These are phyloP conservation scores for Spodoptera littoralis DNA, from an alignment of 2,888 invertebrate genomes.

Conservation along the genomic window DNA sequence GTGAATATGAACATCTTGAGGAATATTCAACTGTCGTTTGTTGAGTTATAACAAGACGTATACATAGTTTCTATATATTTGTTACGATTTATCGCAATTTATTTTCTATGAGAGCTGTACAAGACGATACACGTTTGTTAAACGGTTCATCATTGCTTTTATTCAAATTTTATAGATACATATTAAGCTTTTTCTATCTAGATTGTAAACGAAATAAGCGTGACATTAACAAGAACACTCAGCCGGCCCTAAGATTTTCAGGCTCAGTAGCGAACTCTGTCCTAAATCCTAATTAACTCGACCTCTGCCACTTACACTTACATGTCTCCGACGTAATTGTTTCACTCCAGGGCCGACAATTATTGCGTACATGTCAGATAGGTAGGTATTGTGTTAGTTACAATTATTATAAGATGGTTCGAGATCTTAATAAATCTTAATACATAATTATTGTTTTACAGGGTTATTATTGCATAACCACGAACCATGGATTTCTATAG, in stretches of 20 bases:
- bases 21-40: constrained; percentile 33
- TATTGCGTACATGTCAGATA: constrained; percentile 1
- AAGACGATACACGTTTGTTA: no score
- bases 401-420: background rate
- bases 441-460: background rate
- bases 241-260: constrained; percentile 28
- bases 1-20: constrained; percentile 24
- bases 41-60: constrained; percentile 5
- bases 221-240: constrained; percentile 35
- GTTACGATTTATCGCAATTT: constrained; percentile 1
- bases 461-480: background rate
- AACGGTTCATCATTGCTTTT: background rate
- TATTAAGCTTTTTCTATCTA: constrained; percentile 16
- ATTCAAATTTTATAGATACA: no score
- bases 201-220: constrained; percentile 26
- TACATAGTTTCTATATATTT: background rate
- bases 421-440: background rate
- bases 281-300: constrained; percentile 54
- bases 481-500: background rate
- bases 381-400: constrained; percentile 15
- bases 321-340: constrained; percentile 41
- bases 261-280: constrained; percentile 18
- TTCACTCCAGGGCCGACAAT: constrained; percentile 33
- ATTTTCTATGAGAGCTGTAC: background rate
- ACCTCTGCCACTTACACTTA: constrained; percentile 45